Percentiles rank a stretch among this genome's conserved stretches.
Evolutionary conservation across 2,888 invertebrate species (phyloP).

Genomic region (Digitonthophagus gazella): DNA sequence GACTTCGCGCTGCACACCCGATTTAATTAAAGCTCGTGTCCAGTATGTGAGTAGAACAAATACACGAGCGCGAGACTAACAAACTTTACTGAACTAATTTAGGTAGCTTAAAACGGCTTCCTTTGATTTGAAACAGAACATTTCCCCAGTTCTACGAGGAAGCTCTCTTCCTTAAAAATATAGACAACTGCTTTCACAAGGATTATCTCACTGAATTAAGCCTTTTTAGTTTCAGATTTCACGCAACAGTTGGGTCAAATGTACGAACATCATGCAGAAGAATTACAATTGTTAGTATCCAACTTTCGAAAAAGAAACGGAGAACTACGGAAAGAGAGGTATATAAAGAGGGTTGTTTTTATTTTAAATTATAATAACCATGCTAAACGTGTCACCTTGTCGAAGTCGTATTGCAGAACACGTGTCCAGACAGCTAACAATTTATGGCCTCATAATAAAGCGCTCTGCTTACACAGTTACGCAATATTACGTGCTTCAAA

Average conservation of each 20-base stretch:
- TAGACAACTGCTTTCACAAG: neutral
- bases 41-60: neutral
- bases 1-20: neutral
- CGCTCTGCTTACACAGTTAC: neutral
- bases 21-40: neutral
- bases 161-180: neutral
- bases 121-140: neutral
- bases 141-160: neutral
- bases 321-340: slow-evolving; percentile 85
- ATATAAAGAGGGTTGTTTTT: too few relatives aligned
- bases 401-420: neutral
- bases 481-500: neutral
- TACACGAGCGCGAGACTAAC: neutral
- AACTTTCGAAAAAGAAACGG: slow-evolving; percentile 82
- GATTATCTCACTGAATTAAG: neutral
- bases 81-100: neutral
- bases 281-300: slow-evolving; percentile 81
- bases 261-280: slow-evolving; percentile 86
- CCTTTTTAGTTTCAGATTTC: slow-evolving; percentile 83
- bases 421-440: neutral
- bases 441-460: neutral
- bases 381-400: neutral
- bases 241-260: slow-evolving; percentile 84
- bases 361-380: too few relatives aligned
- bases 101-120: neutral